A percentile compares a stretch with the other conserved stretches of the same genome.
phyloP scores from a whole-genome alignment of 2,113 vertebrate species.

The Macquaria ambigua region DNA sequence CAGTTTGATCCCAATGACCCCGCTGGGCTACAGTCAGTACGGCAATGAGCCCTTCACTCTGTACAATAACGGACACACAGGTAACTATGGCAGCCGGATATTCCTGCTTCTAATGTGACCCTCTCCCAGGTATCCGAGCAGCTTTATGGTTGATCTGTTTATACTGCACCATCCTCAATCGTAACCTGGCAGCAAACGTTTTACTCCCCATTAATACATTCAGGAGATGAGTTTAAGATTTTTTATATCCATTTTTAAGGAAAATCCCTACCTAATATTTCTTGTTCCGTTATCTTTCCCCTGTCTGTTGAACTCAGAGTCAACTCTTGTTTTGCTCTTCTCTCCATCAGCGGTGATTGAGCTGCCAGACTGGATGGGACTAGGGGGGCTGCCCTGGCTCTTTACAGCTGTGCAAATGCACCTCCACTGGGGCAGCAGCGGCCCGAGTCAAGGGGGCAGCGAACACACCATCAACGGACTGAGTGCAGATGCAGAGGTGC shows the following conservation, averaged over 20 bases:
- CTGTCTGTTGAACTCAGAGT: not conserved
- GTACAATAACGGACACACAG: slow-evolving; percentile 92
- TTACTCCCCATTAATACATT: not conserved
- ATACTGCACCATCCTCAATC: slow-evolving; percentile 5
- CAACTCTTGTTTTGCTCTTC: not conserved
- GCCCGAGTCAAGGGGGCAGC: slow-evolving; percentile 79
- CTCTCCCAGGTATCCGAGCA: slow-evolving; percentile 6
- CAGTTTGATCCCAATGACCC: slow-evolving; percentile 80
- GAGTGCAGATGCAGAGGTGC: slow-evolving; percentile 89
- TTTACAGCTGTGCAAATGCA: slow-evolving; percentile 91
- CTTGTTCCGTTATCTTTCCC: not conserved
- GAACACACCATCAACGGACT: slow-evolving; percentile 90
- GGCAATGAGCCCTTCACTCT: slow-evolving; percentile 80
- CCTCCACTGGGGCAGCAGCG: slow-evolving; percentile 91
- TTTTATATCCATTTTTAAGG: not conserved
- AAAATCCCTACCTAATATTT: not conserved
- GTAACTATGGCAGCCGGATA: slow-evolving; percentile 77
- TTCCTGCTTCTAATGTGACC: not conserved
- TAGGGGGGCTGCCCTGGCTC: slow-evolving; percentile 86
- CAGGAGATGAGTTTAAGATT: not conserved
- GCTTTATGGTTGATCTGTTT: slow-evolving; percentile 11
- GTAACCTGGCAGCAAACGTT: slow-evolving; percentile 22
- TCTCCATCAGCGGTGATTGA: slow-evolving; percentile 85
- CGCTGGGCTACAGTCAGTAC: slow-evolving; percentile 84
- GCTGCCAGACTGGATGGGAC: slow-evolving; percentile 86